Base-by-base conservation (phyloP, 2,113 vertebrate species). In the Vicugna pacos region DNA sequence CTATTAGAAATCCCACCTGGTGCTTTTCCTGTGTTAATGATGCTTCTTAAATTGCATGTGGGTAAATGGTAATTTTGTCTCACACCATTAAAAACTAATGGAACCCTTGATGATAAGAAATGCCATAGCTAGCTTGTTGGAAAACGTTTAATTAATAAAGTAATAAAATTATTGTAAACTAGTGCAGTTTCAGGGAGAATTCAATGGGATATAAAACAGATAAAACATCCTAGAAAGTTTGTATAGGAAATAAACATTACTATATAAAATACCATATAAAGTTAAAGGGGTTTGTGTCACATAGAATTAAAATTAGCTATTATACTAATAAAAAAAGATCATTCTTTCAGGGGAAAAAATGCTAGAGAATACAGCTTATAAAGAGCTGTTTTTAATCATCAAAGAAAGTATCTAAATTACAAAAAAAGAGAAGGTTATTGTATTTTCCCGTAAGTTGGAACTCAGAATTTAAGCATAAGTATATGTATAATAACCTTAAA, bases 71-170 rank as follows among this genome's bases (percentile, higher is more conserved):
- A 99, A 99, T 99, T 99, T 98, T 99, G 98, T 99, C 98, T 99
- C 98, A 99, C 99, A 98, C 98, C 99, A 99, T 99, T 99, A 99
- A 99, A 99, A 99, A 99, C 99, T 99, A 99, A 99, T 99, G 98
- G 98, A 99, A 99, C 99, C 99, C 99, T 99, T 99, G 99, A 99
- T 99, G 98, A 99, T 99, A 99, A 98, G 99, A 99, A 99, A 99
- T 98, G 98, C 98, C 98, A 98, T 98, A 98, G 99, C 99, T 99
- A 99, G 98, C 99, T 99, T 99, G 99, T 99, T 99, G 99, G 98
- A 99, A 99, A 99, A 99, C 98, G 99, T 99, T 99, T 99, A 99
- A 99, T 99, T 99, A 99, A 99, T 99, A 99, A 99, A 99, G 99
- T 98, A 99, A 99, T 99, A 99, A 99, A 99, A 99, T 99, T 99